These are phyloP conservation scores for Candoia aspera DNA, from an alignment of 2,113 vertebrate genomes.

Conservation along the genomic window DNA sequence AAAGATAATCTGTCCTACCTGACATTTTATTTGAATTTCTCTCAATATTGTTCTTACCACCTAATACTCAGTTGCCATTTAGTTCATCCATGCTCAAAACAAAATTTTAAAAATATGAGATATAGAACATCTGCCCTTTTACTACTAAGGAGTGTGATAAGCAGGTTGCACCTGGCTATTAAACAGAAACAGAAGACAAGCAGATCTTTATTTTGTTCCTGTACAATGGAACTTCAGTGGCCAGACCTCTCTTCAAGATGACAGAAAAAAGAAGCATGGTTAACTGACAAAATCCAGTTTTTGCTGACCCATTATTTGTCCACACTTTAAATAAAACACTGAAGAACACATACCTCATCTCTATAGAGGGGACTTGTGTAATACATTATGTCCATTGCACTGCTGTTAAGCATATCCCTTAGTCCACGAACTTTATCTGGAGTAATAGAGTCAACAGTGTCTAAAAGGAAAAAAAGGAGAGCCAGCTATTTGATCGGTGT, in stretches of 20 bases:
- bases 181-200: neutral
- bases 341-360: conserved; percentile 81
- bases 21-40: neutral
- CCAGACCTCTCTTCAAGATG: neutral
- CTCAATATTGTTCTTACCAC: neutral
- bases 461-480: conserved; percentile 62
- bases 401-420: conserved; percentile 96
- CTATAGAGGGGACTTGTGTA: conserved; percentile 97
- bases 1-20: neutral
- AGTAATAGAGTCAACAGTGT: conserved; percentile 97
- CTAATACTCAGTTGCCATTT: neutral
- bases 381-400: conserved; percentile 99
- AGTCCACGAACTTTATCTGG: conserved; percentile 97
- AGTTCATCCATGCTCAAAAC: neutral
- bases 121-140: neutral
- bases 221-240: neutral
- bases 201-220: neutral
- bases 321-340: neutral
- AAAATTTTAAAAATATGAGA: neutral
- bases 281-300: neutral
- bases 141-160: neutral
- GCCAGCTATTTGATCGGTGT: rapidly evolving
- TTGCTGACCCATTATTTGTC: neutral
- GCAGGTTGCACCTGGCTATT: neutral
- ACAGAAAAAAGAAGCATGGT: neutral